Base-by-base conservation (phyloP, 1,140 invertebrate species). In the Trichonephila clavata region DNA sequence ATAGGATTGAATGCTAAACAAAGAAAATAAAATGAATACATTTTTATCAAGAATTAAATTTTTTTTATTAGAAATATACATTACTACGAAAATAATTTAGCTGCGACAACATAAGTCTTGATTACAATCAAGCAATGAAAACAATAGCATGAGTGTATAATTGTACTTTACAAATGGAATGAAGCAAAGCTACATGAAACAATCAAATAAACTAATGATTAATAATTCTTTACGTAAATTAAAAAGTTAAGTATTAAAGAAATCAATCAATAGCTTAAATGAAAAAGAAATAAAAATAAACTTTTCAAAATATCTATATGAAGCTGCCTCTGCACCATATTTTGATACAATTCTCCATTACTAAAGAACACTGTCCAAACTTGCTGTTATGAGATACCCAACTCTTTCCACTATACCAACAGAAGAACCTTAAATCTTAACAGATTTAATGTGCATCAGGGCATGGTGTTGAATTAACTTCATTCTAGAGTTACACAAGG, bases 41-140 rank as follows among this genome's bases (percentile, higher is more conserved):
- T 10, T 68, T 77, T 68, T 68, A 27, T 39, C 16, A 18, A 50
- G 50, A 10, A 10, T 50, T 50, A 13, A 77, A 32, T 5, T 32
- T 32, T 83, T 84, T 84, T 84, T 84, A 84, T 84, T 84, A 84
- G 21, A 84, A 84, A 84, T 84, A 59, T 84, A 84, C 81, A 84
- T 84, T 10, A 32, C 81, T 84, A 84, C 57, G 81, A 84, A 84
- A 84, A 84, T 84, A 84, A 84, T 84, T 84, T 84, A 84, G 81
- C 81, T 84, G 81, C 57, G 60, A 84, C 50, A 84, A 84, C 57
- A 84, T 57, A 50, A 65, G 24, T 84, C 81, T 84, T 59, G 81
- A 59, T 84, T 84, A 84, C 43, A 57, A 59, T 84, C 57, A 24
- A 21, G 43, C 81, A 84, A n/a, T 18, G 57, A 18, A 32, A 59